Evolutionary conservation across 2,888 invertebrate genomes (phyloP).

Genomic region (Agapostemon virescens): DNA sequence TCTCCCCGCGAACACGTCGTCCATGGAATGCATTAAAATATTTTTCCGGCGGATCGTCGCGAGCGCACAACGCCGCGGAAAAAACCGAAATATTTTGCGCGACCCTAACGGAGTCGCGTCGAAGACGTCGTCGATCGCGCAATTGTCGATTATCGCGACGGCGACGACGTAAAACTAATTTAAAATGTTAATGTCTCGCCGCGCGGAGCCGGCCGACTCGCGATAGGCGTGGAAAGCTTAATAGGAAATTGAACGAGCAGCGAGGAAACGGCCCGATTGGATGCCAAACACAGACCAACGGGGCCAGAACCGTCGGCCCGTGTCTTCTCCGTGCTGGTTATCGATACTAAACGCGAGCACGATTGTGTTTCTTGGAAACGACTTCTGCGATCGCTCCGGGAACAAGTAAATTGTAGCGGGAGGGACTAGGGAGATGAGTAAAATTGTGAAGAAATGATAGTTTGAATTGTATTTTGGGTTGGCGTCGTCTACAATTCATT

Average conservation of each 20-base stretch:
- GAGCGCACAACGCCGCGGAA: not conserved
- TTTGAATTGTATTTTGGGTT: too few relatives aligned
- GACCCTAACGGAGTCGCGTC: not conserved
- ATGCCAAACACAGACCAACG: conserved; percentile 19
- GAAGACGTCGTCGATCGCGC: conserved; percentile 10
- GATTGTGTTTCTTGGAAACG: not conserved
- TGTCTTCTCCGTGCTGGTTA: conserved; percentile 13
- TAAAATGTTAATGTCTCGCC: conserved; percentile 44
- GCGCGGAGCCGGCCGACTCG: not conserved
- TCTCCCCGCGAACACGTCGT: not conserved
- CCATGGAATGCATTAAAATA: conserved; percentile 31
- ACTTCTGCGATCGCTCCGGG: not conserved
- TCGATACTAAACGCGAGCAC: not conserved
- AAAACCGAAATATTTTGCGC: not conserved
- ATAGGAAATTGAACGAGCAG: conserved; percentile 30
- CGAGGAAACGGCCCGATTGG: conserved; percentile 26
- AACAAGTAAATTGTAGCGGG: too few relatives aligned
- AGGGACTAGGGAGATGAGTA: too few relatives aligned
- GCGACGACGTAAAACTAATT: conserved; percentile 50
- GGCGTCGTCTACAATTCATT: too few relatives aligned
- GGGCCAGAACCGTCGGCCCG: not conserved
- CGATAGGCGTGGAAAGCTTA: conserved; percentile 37
- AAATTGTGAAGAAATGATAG: too few relatives aligned
- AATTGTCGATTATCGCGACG: conserved; percentile 14
- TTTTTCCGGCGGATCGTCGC: not conserved